A percentile compares a stretch with the other conserved stretches of the same genome.
phyloP scores from a whole-genome alignment of 2,888 invertebrate genomes.

The Plusia festucae region DNA sequence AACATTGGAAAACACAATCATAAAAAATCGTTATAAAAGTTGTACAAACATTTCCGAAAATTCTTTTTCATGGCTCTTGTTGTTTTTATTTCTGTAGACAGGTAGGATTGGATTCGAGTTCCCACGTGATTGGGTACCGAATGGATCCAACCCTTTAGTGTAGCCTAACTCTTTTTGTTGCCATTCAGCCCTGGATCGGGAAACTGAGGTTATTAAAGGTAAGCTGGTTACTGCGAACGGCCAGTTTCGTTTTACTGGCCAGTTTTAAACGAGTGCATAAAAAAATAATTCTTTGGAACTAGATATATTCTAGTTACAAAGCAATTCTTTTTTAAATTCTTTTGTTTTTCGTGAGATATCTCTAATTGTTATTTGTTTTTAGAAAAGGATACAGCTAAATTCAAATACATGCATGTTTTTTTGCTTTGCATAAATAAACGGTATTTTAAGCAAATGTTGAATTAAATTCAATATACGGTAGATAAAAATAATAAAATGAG shows the following conservation, averaged over 20 bases:
- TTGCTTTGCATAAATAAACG: too few relatives aligned
- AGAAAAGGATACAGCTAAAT: too few relatives aligned
- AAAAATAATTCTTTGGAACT: not conserved
- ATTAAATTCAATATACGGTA: too few relatives aligned
- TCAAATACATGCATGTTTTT: too few relatives aligned
- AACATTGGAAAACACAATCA: not conserved
- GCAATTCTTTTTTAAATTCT: not conserved
- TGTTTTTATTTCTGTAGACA: constrained; percentile 23
- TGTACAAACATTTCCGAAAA: not conserved
- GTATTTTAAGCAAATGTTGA: too few relatives aligned
- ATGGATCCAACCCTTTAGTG: constrained; percentile 43
- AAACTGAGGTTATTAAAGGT: constrained; percentile 14
- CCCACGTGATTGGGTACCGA: constrained; percentile 45
- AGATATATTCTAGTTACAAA: not conserved
- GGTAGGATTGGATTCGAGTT: constrained; percentile 20
- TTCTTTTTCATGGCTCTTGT: not conserved
- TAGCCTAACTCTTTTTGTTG: constrained; percentile 40
- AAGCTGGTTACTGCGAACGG: not conserved
- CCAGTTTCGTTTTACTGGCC: not conserved
- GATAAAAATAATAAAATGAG: too few relatives aligned
- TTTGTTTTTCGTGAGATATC: not conserved
- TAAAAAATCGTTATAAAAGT: not conserved
- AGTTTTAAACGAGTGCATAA: not conserved
- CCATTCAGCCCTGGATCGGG: constrained; percentile 15
- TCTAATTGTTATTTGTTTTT: too few relatives aligned